Base-by-base conservation (phyloP, 2,888 invertebrate genomes). In the Fissipunctia ypsillon region DNA sequence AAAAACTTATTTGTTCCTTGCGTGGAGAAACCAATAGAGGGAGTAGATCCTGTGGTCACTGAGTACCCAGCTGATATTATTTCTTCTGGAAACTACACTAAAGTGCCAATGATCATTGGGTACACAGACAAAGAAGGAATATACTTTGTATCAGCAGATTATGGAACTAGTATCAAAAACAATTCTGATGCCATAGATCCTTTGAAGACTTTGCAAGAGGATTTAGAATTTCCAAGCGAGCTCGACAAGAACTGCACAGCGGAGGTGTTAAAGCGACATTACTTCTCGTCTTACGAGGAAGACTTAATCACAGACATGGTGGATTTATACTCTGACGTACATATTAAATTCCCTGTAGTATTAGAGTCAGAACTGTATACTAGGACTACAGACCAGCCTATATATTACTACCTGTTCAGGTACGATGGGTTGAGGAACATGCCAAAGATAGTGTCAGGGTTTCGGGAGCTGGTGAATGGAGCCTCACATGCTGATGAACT, bases 401-500 rank as follows among this genome's bases (percentile, higher is more conserved):
- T 96, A 60, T 96, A 93, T 78, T 95, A 93, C 85, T 96, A 96
- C 73, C 81, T 94, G 16, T 96, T 96, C 63, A 92, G 91, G 74
- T 95, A 96, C 81, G 91, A 90, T 48, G 96, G 96, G 0, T 90
- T 90, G 52, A 91, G 94, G 50, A 96, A 96, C 67, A 90, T 95
- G 89, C 92, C 94, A 3, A 96, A 96, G 89, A 88, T 94, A 52
- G 89, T 95, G 59, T 94, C 95, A 10, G 87, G 90, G 56, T 93
- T 93, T 56, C 87, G 89, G 1, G 80, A 88, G 54, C 85, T 88
- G 22, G 85, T 87, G n/a, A 83, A 83, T 0, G 96, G 96, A 0
- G 96, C 96, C 2, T 94, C 95, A 0, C 96, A 96, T 67, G 96
- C 93, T 0, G 96, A 96, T 63, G 96, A 96, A 72, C 83, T 96